Evolutionary conservation across 2,113 vertebrate species (phyloP).

Genomic region (Orientallactaga bullata): DNA sequence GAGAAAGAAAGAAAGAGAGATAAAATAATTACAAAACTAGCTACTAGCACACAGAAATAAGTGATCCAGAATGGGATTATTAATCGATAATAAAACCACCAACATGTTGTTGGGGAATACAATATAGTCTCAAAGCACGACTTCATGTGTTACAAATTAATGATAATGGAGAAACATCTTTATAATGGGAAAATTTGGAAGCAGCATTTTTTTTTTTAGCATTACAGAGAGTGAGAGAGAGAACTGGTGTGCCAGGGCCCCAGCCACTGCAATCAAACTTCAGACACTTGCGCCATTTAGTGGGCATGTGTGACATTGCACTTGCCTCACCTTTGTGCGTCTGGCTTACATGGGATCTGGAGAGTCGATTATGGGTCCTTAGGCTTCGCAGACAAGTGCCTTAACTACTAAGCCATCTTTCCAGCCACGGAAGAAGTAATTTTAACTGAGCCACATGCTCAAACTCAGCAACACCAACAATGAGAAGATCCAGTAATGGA

Average conservation of each 20-base stretch:
- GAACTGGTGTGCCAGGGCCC: too few relatives aligned
- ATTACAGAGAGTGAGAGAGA: too few relatives aligned
- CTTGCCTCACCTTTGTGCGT: too few relatives aligned
- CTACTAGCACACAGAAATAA: neutral
- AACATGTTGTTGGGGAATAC: neutral
- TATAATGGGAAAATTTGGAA: neutral
- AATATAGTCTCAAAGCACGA: constrained; percentile 5
- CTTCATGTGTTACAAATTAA: neutral
- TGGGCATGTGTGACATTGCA: too few relatives aligned
- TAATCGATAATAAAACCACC: neutral
- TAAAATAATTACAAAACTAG: neutral
- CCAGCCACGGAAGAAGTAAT: neutral
- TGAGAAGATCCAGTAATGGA: neutral
- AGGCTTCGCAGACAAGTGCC: too few relatives aligned
- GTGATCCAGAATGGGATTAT: constrained; percentile 9
- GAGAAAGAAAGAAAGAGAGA: too few relatives aligned
- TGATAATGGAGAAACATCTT: neutral
- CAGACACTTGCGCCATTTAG: too few relatives aligned
- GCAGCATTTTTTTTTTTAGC: too few relatives aligned
- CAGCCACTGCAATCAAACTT: too few relatives aligned
- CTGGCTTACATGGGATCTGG: too few relatives aligned
- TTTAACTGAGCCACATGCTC: neutral
- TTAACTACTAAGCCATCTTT: too few relatives aligned
- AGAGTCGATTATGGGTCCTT: too few relatives aligned
- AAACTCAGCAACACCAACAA: neutral